Conservation (phyloP, 2,888 invertebrate species). For the Pheosia gnoma region DNA sequence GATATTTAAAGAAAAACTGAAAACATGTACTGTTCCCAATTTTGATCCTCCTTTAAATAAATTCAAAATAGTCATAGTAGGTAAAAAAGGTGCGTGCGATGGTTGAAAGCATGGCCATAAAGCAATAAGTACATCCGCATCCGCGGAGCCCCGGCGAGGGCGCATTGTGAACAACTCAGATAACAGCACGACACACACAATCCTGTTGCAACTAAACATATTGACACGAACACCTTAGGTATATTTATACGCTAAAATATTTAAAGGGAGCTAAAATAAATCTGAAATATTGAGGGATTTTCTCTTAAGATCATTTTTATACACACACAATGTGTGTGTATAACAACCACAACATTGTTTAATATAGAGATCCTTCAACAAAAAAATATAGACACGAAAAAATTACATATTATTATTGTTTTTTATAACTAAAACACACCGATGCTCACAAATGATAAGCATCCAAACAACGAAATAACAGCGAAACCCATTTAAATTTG, state of each 20-base stretch:
- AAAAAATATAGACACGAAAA: neutral
- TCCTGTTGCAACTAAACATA: conserved; percentile 23
- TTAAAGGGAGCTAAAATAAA: neutral
- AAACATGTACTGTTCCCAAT: neutral
- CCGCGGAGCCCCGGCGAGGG: conserved; percentile 27
- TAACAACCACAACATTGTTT: too few relatives aligned
- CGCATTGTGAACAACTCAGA: conserved; percentile 32
- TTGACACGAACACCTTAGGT: conserved; percentile 15
- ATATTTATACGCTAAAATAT: neutral
- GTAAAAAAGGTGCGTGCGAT: conserved; percentile 14
- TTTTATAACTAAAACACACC: conserved; percentile 41
- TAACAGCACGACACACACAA: conserved; percentile 27
- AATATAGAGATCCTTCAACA: too few relatives aligned
- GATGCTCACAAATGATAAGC: conserved; percentile 45
- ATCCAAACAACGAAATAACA: conserved; percentile 58
- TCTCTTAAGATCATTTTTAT: neutral
- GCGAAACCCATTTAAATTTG: conserved; percentile 70
- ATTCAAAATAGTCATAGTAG: conserved; percentile 11
- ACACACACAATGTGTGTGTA: too few relatives aligned
- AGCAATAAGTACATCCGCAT: conserved; percentile 51
- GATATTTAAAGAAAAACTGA: conserved; percentile 3
- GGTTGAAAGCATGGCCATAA: conserved; percentile 34
- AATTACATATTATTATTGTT: conserved; percentile 10
- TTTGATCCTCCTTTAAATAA: conserved; percentile 13
- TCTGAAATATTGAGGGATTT: neutral